These are phyloP conservation scores for Erebia palarica DNA, from an alignment of 2,888 invertebrate species.

Conservation along the genomic window DNA sequence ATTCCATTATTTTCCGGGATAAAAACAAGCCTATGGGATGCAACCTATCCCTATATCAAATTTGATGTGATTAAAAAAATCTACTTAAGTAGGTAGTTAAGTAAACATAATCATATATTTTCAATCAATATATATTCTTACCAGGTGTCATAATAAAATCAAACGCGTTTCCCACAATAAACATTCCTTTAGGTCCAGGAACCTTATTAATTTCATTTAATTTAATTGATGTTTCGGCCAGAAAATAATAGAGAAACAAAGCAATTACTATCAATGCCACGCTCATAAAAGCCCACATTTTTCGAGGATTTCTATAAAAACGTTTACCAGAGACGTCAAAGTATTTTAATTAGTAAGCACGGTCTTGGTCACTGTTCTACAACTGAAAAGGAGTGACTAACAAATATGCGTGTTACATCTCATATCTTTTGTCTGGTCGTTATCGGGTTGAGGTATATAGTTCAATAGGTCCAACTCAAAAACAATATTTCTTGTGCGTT, in stretches of 20 bases:
- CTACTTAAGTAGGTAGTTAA: background rate
- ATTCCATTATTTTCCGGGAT: too few relatives aligned
- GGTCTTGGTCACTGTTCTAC: background rate
- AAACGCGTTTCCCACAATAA: constrained; percentile 4
- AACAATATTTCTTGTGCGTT: background rate
- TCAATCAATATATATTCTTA: background rate
- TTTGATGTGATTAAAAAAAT: background rate
- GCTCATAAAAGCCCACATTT: constrained; percentile 10
- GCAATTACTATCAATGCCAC: background rate
- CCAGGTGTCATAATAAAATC: constrained; percentile 7
- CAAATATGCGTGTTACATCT: background rate
- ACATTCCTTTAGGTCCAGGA: background rate
- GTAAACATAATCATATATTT: background rate
- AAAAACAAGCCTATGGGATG: too few relatives aligned
- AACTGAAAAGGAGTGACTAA: background rate
- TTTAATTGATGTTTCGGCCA: background rate
- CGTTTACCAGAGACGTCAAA: background rate
- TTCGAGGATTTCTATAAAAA: background rate
- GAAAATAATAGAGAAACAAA: background rate
- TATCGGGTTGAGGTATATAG: background rate
- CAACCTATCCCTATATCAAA: too few relatives aligned
- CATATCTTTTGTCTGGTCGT: background rate
- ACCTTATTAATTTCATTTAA: background rate
- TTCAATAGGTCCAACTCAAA: background rate
- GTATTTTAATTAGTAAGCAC: background rate